phyloP scores from a whole-genome alignment of 2,888 invertebrate genomes.

The Allacma fusca region DNA sequence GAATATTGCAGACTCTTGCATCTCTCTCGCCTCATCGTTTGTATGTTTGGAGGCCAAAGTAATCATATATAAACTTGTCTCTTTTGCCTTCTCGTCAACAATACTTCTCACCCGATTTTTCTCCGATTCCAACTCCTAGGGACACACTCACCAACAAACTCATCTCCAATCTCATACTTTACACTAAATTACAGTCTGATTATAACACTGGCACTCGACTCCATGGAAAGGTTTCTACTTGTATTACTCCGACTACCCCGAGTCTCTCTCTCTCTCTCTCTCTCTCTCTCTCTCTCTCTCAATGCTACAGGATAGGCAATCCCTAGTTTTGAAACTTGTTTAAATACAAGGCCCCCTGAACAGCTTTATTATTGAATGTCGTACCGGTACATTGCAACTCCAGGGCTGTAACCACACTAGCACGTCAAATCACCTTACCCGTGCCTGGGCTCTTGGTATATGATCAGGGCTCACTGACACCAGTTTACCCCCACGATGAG shows the following conservation, averaged over 20 bases:
- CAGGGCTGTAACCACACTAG: conserved; percentile 12
- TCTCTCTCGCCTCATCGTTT: not conserved
- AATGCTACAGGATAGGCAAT: conserved; percentile 34
- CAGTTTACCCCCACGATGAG: conserved; percentile 6
- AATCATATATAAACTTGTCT: conserved; percentile 28
- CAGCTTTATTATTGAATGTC: conserved; percentile 40
- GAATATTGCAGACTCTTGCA: not conserved
- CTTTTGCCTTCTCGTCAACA: conserved; percentile 44
- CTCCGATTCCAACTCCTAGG: conserved; percentile 39
- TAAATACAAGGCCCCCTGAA: conserved; percentile 48
- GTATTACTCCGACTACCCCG: not conserved
- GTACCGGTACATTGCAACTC: conserved; percentile 20
- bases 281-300: too few species aligned
- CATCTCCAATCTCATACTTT: too few species aligned
- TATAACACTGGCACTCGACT: too few species aligned
- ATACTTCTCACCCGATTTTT: conserved; percentile 49
- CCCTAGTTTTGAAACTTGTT: conserved; percentile 48
- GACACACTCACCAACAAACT: conserved; percentile 17
- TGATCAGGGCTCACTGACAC: not conserved
- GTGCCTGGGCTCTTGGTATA: not conserved
- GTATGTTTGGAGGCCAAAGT: conserved; percentile 8
- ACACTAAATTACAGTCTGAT: too few species aligned
- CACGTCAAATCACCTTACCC: conserved; percentile 20
- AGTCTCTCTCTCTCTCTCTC: too few species aligned
- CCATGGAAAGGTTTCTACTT: too few species aligned